phyloP scores from a whole-genome alignment of 2,113 vertebrate genomes.

The Eurypyga helias region DNA sequence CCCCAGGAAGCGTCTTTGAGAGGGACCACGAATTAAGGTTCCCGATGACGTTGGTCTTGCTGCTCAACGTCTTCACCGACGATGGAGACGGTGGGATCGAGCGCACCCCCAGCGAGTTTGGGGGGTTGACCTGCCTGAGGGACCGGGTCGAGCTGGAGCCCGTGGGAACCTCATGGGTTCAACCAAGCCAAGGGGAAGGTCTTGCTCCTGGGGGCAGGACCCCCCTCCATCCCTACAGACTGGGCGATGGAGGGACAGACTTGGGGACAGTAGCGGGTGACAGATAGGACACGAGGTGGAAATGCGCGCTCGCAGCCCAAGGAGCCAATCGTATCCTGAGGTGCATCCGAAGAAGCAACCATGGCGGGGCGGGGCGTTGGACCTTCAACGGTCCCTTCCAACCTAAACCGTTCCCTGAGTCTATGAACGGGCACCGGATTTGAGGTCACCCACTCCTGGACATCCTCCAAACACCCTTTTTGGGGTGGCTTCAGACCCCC shows the following conservation, averaged over 20 bases:
- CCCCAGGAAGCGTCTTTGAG: background rate
- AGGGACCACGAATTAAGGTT: fast-evolving
- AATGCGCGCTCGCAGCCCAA: background rate
- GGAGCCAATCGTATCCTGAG: background rate
- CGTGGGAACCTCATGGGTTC: background rate
- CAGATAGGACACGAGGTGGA: background rate
- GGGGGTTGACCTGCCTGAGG: background rate
- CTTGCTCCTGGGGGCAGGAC: too few species aligned
- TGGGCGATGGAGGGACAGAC: background rate
- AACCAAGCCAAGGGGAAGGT: background rate
- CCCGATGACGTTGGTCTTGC: too few species aligned
- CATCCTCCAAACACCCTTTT: too few species aligned
- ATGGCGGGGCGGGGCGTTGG: background rate
- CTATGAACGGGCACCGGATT: background rate
- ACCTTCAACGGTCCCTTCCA: background rate
- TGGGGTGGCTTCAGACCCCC: fast-evolving
- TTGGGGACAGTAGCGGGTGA: background rate
- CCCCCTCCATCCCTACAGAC: background rate
- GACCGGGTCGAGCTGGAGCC: background rate
- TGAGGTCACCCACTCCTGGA: background rate
- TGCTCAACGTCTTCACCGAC: fast-evolving
- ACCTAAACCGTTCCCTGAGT: background rate
- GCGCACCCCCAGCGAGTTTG: fast-evolving
- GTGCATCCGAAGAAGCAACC: background rate
- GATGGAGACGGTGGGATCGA: background rate